Evolutionary conservation across 2,888 invertebrate genomes (phyloP).

Genomic region (Orthosia cruda): DNA sequence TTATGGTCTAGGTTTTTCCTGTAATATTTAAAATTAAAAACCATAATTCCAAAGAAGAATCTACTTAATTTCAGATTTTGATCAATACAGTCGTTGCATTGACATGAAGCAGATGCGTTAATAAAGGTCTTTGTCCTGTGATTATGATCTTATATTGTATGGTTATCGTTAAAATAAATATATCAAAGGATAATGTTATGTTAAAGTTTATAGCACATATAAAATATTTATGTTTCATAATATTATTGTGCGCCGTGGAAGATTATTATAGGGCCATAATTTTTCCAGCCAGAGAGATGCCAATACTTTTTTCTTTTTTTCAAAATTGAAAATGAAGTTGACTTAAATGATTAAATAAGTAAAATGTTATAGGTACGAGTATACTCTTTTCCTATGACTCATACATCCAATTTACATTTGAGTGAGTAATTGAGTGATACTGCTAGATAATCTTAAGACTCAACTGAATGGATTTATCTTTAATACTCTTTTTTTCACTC

Average conservation of each 20-base stretch:
- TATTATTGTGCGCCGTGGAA: slow-evolving; percentile 36
- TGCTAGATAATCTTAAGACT: not conserved
- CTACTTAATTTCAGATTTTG: not conserved
- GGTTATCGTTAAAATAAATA: slow-evolving; percentile 14
- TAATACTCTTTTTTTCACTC: too few relatives aligned
- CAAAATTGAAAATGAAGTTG: not conserved
- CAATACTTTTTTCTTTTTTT: not conserved
- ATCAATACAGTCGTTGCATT: not conserved
- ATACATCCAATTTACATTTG: not conserved
- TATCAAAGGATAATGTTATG: slow-evolving; percentile 1
- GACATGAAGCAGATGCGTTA: not conserved
- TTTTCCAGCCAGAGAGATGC: not conserved
- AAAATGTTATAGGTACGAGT: not conserved
- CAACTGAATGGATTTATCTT: too few relatives aligned
- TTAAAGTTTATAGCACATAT: slow-evolving; percentile 19
- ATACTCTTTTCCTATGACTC: not conserved
- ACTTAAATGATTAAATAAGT: not conserved
- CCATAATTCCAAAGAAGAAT: too few relatives aligned
- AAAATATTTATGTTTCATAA: slow-evolving; percentile 44
- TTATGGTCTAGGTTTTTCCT: not conserved
- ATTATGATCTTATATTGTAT: slow-evolving; percentile 5
- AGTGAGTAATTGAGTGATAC: not conserved
- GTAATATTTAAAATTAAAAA: too few relatives aligned
- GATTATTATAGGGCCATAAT: not conserved
- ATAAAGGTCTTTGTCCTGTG: slow-evolving; percentile 14